Percentiles rank a stretch among this genome's conserved stretches.
Conservation (phyloP, 2,888 invertebrate species). For the Zaprionus obscuricornis region DNA sequence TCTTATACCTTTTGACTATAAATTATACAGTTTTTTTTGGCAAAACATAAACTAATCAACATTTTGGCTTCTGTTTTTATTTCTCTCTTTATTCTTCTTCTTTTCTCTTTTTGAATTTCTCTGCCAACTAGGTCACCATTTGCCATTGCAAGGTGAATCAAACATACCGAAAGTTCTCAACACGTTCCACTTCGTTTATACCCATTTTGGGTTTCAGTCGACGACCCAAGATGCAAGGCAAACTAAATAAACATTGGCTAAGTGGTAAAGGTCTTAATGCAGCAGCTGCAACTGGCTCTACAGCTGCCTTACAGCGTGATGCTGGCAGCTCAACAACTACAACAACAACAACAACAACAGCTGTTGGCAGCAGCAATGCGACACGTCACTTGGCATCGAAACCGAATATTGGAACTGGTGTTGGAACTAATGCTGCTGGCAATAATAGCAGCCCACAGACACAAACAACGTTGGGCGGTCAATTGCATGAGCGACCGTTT, state of each 20-base stretch:
- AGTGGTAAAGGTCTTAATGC: conserved; percentile 84
- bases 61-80: too few relatives aligned
- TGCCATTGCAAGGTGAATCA: conserved; percentile 92
- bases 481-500: conserved; percentile 83
- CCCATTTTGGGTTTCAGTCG: conserved; percentile 83
- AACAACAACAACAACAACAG: conserved; percentile 42
- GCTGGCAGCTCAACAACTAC: too few relatives aligned
- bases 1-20: too few relatives aligned
- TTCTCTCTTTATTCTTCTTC: conserved; percentile 2
- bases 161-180: conserved; percentile 88
- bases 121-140: conserved; percentile 86
- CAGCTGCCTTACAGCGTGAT: conserved; percentile 44
- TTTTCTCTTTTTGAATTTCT: neutral
- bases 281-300: conserved; percentile 19
- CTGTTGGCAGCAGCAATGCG: conserved; percentile 23
- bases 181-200: conserved; percentile 85
- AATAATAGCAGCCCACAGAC: conserved; percentile 49
- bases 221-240: conserved; percentile 80
- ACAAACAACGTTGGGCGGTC: conserved; percentile 70
- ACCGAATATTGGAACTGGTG: too few relatives aligned
- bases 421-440: too few relatives aligned
- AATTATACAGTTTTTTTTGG: too few relatives aligned
- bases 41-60: too few relatives aligned
- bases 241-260: conserved; percentile 85
- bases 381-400: conserved; percentile 63